Base-by-base conservation (phyloP, 1,140 invertebrate species). In the Triops cancriformis region DNA sequence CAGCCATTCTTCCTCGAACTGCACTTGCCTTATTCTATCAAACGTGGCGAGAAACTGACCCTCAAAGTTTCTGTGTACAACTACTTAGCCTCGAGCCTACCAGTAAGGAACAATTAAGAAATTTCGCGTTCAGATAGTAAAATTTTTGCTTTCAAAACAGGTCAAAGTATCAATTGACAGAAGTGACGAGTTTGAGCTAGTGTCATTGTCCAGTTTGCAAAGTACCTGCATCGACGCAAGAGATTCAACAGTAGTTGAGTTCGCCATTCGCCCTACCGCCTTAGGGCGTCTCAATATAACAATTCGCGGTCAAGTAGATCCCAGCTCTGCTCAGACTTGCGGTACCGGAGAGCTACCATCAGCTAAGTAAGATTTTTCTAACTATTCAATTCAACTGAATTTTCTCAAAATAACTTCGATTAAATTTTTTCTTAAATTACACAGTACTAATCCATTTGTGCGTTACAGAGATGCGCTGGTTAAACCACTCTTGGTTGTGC, bases 1-100 rank as follows among this genome's bases (percentile, higher is more conserved):
- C 89, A 91, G 80, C 88, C 89, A 0, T 93, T 93, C 83, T 93
- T 93, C 83, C 84, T 92, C 10, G 88, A 91, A 79, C 85, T 92
- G 31, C 87, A 88, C 76, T 82, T 92, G 7, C 92, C 92, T 0
- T 91, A 91, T 80, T 89, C 90, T 5, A 86, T 93, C 0, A 90
- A 91, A 81, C 85, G 90, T 14, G 89, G 88, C 4, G 92, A 93
- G 84, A 86, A 88, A 41, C 83, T 93, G 1, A 87, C 87, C 1
- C 83, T 93, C 73, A 89, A 91, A 83, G 89, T 91, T 80, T 14
- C 51, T 78, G 72, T 77, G 12, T 77, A 73, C 64, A 77, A 77
- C 9, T 77, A 77, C 72, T 28, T 64, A 11, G 27, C 76, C 9
- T 31, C 72, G n/a, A n/a, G 64, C 76, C 79, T 80, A n/a, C 73